A percentile compares a stretch with the other conserved stretches of the same genome.
These are phyloP conservation scores for Corydoras sp. DNA, from an alignment of 2,113 vertebrate species.

Conservation along the genomic window DNA sequence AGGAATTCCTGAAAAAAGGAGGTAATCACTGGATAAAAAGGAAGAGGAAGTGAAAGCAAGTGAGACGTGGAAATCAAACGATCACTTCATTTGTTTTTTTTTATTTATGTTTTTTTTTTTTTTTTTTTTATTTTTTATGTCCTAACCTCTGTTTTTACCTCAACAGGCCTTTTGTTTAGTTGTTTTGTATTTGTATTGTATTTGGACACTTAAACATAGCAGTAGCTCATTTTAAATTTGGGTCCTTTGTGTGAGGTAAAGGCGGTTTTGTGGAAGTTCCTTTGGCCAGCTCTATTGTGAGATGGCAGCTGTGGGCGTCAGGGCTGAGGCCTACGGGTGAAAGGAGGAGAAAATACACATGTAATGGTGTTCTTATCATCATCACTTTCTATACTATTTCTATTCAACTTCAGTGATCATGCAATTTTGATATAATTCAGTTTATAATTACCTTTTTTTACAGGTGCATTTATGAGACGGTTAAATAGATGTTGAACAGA, in stretches of 20 bases:
- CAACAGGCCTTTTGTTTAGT: conserved; percentile 4
- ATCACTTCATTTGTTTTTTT: not conserved
- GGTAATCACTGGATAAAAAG: not conserved
- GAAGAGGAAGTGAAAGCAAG: not conserved
- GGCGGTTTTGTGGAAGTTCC: conserved; percentile 11
- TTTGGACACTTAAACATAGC: too few species aligned
- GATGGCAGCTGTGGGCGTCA: conserved; percentile 28
- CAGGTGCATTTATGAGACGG: too few species aligned
- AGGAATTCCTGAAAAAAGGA: not conserved
- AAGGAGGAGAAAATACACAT: conserved; percentile 13
- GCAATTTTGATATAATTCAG: too few species aligned
- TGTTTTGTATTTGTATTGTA: not conserved
- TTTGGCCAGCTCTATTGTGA: conserved; percentile 19
- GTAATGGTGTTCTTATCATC: too few species aligned
- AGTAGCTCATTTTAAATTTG: not conserved
- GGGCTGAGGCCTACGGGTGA: conserved; percentile 22
- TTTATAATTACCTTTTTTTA: too few species aligned
- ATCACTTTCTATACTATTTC: too few species aligned
- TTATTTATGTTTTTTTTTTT: not conserved
- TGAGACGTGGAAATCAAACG: not conserved
- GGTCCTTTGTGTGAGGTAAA: conserved; percentile 20
- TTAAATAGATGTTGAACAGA: too few species aligned
- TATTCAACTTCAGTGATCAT: too few species aligned
- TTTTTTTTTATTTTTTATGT: conserved; percentile 9
- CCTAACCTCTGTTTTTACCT: not conserved